Evolutionary conservation across 2,797 vertebrate species (phyloP).

Genomic region (Crocidura indochinensis): DNA sequence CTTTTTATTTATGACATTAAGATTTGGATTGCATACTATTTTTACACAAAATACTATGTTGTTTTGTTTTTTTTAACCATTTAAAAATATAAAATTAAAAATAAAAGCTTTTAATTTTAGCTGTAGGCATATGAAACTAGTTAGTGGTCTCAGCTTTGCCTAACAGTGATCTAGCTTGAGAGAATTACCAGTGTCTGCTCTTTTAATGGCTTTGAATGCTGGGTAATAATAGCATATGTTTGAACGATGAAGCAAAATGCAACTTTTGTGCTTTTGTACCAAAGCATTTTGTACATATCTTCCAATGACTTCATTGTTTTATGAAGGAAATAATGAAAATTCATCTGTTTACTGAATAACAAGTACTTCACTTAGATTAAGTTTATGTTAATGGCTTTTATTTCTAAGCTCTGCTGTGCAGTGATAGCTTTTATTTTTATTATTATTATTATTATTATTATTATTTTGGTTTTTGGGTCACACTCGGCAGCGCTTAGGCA

Average conservation of each 20-base stretch:
- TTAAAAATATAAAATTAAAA: constrained; percentile 50
- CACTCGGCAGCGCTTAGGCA: too few relatives aligned
- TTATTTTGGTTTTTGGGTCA: too few relatives aligned
- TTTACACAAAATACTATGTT: constrained; percentile 5
- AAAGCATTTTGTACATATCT: constrained; percentile 12
- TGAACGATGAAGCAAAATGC: neutral
- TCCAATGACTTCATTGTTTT: neutral
- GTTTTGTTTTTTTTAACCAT: neutral
- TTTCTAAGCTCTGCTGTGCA: constrained; percentile 29
- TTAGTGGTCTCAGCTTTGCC: neutral
- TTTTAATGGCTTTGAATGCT: constrained; percentile 4
- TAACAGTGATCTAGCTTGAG: neutral
- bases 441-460: too few relatives aligned
- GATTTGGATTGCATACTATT: constrained; percentile 20
- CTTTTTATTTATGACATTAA: neutral
- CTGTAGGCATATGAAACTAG: neutral
- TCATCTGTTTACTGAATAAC: neutral
- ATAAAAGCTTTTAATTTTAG: neutral
- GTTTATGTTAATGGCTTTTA: constrained; percentile 24
- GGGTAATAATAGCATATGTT: neutral
- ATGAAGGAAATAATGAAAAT: constrained; percentile 13
- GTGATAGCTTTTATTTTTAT: constrained; percentile 58
- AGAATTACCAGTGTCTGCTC: neutral
- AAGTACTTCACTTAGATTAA: constrained; percentile 27
- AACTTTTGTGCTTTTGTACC: neutral